Evolutionary conservation across 2,888 invertebrate genomes (phyloP).

Genomic region (Drosophila pullipes): DNA sequence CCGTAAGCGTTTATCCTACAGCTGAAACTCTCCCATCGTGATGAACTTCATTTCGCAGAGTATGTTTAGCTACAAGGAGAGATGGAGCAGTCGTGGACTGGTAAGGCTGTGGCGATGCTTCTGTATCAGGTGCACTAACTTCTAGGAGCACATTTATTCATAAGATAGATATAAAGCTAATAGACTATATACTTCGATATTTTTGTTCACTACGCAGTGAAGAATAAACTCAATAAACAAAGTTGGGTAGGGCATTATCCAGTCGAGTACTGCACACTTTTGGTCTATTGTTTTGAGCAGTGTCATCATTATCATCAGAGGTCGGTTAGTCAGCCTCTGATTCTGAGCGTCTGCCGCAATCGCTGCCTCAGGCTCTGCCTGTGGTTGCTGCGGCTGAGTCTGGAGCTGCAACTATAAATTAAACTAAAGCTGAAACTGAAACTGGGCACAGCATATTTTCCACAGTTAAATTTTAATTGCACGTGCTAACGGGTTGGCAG

Average conservation of each 20-base stretch:
- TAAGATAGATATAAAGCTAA: not conserved
- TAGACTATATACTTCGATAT: not conserved
- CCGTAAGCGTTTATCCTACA: slow-evolving; percentile 23
- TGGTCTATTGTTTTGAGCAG: not conserved
- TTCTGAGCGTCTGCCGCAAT: not conserved
- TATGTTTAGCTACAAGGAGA: slow-evolving; percentile 24
- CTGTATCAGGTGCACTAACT: slow-evolving; percentile 44
- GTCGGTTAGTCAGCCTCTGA: slow-evolving; percentile 26
- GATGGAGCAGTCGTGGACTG: not conserved
- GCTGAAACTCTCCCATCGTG: slow-evolving; percentile 29
- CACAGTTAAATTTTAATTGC: slow-evolving; percentile 70
- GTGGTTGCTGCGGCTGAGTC: not conserved
- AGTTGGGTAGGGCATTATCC: not conserved
- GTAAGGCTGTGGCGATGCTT: slow-evolving; percentile 22
- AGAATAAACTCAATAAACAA: not conserved
- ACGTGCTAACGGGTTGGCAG: slow-evolving; percentile 57
- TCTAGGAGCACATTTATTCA: not conserved
- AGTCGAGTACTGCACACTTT: not conserved
- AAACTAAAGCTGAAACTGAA: slow-evolving; percentile 1
- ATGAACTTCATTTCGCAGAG: slow-evolving; percentile 39
- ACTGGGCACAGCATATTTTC: slow-evolving; percentile 14
- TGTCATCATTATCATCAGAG: slow-evolving; percentile 12
- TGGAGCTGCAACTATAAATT: slow-evolving; percentile 2
- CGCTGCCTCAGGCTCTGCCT: not conserved
- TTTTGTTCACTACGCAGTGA: not conserved